phyloP scores from a whole-genome alignment of 2,888 invertebrate species.

The Ceriagrion tenellum region DNA sequence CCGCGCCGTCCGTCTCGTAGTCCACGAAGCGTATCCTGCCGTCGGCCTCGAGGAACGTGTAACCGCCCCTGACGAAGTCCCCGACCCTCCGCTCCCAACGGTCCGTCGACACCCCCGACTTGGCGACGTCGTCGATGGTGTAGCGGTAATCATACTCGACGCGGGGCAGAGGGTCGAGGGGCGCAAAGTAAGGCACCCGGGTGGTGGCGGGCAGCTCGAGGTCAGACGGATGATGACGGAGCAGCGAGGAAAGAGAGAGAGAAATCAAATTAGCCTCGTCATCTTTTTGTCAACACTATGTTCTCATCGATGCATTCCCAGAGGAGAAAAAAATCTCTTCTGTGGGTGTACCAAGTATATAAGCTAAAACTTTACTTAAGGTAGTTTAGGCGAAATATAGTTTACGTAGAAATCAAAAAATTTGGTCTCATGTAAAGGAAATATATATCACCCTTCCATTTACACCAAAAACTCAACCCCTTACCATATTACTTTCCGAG shows the following conservation, averaged over 20 bases:
- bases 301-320: not conserved
- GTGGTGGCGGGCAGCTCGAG: not conserved
- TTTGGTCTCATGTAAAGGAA: no score
- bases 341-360: no score
- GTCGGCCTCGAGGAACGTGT: constrained; percentile 74
- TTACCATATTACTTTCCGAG: no score
- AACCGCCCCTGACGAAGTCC: constrained; percentile 74
- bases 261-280: not conserved
- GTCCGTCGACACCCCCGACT: constrained; percentile 73
- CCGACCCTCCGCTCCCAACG: constrained; percentile 74
- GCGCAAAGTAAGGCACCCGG: constrained; percentile 17
- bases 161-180: constrained; percentile 48
- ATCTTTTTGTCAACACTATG: not conserved
- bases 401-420: no score
- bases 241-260: not conserved
- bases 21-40: constrained; percentile 74
- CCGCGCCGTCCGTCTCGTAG: constrained; percentile 71
- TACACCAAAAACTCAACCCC: no score
- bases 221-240: not conserved
- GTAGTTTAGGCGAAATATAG: no score
- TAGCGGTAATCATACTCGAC: constrained; percentile 75
- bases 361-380: no score
- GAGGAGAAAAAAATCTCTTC: no score
- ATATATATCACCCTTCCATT: no score
- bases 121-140: constrained; percentile 73